phyloP scores from a whole-genome alignment of 2,888 invertebrate genomes.

The Drosophila prolongata region DNA sequence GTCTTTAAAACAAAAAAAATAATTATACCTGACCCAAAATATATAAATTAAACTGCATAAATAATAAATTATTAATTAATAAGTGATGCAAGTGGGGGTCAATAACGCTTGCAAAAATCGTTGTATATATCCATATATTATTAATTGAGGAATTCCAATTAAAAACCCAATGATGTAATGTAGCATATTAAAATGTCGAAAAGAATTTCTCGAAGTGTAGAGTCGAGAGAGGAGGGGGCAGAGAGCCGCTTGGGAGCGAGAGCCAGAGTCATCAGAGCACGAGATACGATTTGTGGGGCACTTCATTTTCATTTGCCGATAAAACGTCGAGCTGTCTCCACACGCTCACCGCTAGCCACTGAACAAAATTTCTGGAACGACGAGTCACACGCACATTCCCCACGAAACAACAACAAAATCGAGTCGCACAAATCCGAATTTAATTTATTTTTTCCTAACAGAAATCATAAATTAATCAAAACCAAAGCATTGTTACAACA shows the following conservation, averaged over 20 bases:
- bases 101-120: too few species aligned
- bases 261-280: constrained; percentile 42
- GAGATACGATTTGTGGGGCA: constrained; percentile 61
- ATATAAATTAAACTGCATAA: neutral
- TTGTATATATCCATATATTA: too few species aligned
- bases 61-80: too few species aligned
- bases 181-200: too few species aligned
- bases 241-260: constrained; percentile 21
- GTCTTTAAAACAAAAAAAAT: too few species aligned
- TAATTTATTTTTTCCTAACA: constrained; percentile 53
- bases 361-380: constrained; percentile 54
- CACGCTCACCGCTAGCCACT: constrained; percentile 43
- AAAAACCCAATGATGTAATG: neutral
- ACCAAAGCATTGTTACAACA: constrained; percentile 41
- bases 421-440: constrained; percentile 51
- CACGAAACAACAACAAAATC: constrained; percentile 17
- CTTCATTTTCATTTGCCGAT: constrained; percentile 77
- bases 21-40: too few species aligned
- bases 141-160: too few species aligned
- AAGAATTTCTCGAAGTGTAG: neutral
- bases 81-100: too few species aligned
- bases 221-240: constrained; percentile 5
- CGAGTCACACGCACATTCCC: constrained; percentile 60
- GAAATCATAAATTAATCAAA: constrained; percentile 41
- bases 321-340: constrained; percentile 67